phyloP scores from a whole-genome alignment of 2,888 invertebrate species.

The Hydriomena furcata region DNA sequence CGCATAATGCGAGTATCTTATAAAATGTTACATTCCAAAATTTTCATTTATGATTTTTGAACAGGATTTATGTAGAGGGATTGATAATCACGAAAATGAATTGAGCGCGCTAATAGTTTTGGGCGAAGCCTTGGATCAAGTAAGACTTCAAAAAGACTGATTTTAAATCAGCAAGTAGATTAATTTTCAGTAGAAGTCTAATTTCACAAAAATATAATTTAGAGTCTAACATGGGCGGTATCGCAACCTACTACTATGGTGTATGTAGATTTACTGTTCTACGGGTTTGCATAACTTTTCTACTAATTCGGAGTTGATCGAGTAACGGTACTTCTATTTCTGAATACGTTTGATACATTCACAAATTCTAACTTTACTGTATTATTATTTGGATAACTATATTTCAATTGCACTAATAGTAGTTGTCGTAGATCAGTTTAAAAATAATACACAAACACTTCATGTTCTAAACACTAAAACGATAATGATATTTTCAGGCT shows the following conservation, averaged over 20 bases:
- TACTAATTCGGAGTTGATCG: slow-evolving; percentile 52
- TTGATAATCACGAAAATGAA: slow-evolving; percentile 88
- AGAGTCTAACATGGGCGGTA: slow-evolving; percentile 50
- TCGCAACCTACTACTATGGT: slow-evolving; percentile 33
- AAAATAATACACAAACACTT: slow-evolving; percentile 37
- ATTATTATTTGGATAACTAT: slow-evolving; percentile 33
- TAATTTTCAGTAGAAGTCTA: slow-evolving; percentile 78
- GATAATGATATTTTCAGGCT: slow-evolving; percentile 79
- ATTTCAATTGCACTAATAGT: slow-evolving; percentile 64
- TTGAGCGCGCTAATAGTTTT: slow-evolving; percentile 88
- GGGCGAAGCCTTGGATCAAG: slow-evolving; percentile 93
- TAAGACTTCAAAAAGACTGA: slow-evolving; percentile 79
- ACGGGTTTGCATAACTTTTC: slow-evolving; percentile 36
- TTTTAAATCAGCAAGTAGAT: slow-evolving; percentile 61
- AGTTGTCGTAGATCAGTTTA: slow-evolving; percentile 76
- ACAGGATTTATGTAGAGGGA: slow-evolving; percentile 90
- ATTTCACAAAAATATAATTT: slow-evolving; percentile 58
- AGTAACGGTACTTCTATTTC: slow-evolving; percentile 49
- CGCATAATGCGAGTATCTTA: background rate
- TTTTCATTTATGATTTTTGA: slow-evolving; percentile 62
- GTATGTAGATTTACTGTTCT: slow-evolving; percentile 29
- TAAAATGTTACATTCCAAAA: slow-evolving; percentile 14
- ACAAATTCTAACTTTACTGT: slow-evolving; percentile 14
- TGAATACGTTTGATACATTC: slow-evolving; percentile 32
- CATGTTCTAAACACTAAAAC: slow-evolving; percentile 3